phyloP scores from a whole-genome alignment of 2,797 vertebrate genomes.

The Etheostoma nigrum region DNA sequence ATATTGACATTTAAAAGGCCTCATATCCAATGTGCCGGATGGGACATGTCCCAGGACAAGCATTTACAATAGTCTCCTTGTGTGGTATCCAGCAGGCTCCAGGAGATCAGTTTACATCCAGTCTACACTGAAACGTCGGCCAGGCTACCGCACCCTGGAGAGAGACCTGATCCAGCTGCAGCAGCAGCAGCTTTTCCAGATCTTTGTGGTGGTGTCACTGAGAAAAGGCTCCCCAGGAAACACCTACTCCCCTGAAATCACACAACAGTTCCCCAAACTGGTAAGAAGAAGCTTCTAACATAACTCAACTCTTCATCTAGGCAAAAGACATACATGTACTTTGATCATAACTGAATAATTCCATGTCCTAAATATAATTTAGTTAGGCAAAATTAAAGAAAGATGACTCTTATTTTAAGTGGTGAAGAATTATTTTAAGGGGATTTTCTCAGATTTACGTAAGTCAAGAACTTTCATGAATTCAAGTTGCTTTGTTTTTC shows the following conservation, averaged over 20 bases:
- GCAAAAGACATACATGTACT: background rate
- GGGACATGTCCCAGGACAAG: conserved; percentile 20
- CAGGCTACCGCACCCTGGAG: conserved; percentile 95
- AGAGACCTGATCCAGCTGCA: conserved; percentile 94
- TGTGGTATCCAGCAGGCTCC: conserved; percentile 66
- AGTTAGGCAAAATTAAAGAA: conserved; percentile 37
- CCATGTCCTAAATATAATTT: conserved; percentile 24
- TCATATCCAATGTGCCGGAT: conserved; percentile 12
- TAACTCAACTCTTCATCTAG: background rate
- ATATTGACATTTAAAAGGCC: conserved; percentile 8
- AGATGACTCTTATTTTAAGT: conserved; percentile 15
- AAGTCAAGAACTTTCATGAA: background rate
- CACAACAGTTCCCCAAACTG: conserved; percentile 97
- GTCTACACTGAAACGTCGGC: conserved; percentile 88
- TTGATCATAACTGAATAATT: conserved; percentile 2
- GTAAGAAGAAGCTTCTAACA: conserved; percentile 72
- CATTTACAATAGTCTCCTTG: conserved; percentile 31
- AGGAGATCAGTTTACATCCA: conserved; percentile 88
- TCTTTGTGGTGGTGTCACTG: conserved; percentile 97
- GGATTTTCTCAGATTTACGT: conserved; percentile 6
- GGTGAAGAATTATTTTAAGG: background rate
- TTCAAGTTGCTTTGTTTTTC: background rate
- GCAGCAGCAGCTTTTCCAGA: conserved; percentile 96
- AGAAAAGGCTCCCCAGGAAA: conserved; percentile 88
- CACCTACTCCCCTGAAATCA: conserved; percentile 90